These are phyloP conservation scores for Halocaridina rubra DNA, from an alignment of 2,888 invertebrate genomes.

Conservation along the genomic window DNA sequence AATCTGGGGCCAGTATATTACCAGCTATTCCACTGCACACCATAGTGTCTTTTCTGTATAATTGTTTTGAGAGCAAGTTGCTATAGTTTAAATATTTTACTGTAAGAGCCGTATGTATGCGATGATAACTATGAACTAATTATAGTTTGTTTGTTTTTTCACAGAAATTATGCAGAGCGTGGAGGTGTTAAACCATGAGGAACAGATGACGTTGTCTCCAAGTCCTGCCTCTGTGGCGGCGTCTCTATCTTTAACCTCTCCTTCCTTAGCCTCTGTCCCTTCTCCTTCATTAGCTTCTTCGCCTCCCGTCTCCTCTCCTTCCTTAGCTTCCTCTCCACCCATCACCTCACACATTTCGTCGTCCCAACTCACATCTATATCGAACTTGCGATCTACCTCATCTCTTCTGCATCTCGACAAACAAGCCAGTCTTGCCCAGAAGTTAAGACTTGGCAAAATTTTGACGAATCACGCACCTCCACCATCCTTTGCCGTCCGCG, in stretches of 20 bases:
- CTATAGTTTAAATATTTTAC: too few species aligned
- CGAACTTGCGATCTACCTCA: slow-evolving; percentile 27
- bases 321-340: slow-evolving; percentile 49
- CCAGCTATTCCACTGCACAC: too few species aligned
- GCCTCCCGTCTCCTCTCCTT: slow-evolving; percentile 39
- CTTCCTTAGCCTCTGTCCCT: slow-evolving; percentile 17
- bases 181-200: slow-evolving; percentile 28
- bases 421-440: slow-evolving; percentile 20
- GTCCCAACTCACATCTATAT: slow-evolving; percentile 2
- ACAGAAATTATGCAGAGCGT: slow-evolving; percentile 62
- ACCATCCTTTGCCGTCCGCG: neutral
- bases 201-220: slow-evolving; percentile 12
- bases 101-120: too few species aligned
- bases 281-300: slow-evolving; percentile 43
- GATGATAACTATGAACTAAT: too few species aligned
- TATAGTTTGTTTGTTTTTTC: neutral
- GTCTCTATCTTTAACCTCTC: slow-evolving; percentile 26
- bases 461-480: neutral
- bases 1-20: too few species aligned
- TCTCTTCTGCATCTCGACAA: slow-evolving; percentile 5
- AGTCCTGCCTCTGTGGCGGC: slow-evolving; percentile 10
- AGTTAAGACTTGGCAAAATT: slow-evolving; percentile 10
- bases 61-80: too few species aligned
- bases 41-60: too few species aligned
- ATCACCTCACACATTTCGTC: slow-evolving; percentile 38